Conservation (phyloP, 1,140 invertebrate species). For the Lepidurus arcticus region DNA sequence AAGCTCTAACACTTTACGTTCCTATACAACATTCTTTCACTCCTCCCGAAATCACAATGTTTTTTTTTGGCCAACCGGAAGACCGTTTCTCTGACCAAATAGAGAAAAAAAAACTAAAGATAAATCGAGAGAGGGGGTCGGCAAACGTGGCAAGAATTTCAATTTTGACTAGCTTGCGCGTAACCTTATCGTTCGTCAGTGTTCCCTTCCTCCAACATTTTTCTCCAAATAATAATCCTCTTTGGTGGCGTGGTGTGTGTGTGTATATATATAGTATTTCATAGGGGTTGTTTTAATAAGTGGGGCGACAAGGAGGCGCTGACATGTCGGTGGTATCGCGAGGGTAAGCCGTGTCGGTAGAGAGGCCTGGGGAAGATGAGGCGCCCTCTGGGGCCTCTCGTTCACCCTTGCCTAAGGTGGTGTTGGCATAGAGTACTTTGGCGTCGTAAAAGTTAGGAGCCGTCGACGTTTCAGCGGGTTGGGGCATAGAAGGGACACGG, state of each 20-base stretch:
- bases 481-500: neutral
- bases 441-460: neutral
- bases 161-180: neutral
- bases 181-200: neutral
- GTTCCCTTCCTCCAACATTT: neutral
- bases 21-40: neutral
- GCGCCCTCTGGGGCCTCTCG: constrained; percentile 42
- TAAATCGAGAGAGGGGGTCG: neutral
- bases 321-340: neutral
- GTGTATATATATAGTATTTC: neutral
- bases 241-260: neutral
- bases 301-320: neutral
- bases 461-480: neutral
- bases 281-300: neutral
- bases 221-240: neutral
- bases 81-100: neutral
- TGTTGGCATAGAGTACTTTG: constrained; percentile 14
- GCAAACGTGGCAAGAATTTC: constrained; percentile 8
- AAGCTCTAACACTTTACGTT: neutral
- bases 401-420: constrained; percentile 37
- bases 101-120: neutral
- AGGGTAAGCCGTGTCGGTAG: constrained; percentile 27
- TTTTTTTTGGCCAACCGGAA: neutral
- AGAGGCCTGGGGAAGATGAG: constrained; percentile 40
- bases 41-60: neutral